phyloP scores from a whole-genome alignment of 1,140 invertebrate species.

The Rhagoletis zephyria region DNA sequence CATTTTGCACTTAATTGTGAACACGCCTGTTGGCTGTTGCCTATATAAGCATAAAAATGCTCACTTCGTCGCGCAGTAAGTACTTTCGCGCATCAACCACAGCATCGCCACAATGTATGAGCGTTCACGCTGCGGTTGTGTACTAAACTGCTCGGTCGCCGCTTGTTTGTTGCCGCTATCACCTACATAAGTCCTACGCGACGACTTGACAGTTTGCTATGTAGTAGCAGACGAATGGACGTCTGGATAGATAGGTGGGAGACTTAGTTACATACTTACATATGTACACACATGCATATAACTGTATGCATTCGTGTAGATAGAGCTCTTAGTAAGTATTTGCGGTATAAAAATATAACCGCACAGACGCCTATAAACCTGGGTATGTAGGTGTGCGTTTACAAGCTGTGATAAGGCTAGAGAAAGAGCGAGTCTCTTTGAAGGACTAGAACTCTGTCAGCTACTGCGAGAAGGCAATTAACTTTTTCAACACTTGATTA shows the following conservation, averaged over 20 bases:
- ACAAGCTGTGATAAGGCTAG: too few relatives aligned
- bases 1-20: conserved; percentile 26
- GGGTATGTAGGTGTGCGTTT: background rate
- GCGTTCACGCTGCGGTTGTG: conserved; percentile 14
- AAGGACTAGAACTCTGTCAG: too few relatives aligned
- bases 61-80: background rate
- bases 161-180: background rate
- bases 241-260: background rate
- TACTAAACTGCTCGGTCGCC: background rate
- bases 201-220: conserved; percentile 11
- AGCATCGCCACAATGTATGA: background rate
- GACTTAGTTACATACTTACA: too few relatives aligned
- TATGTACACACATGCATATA: background rate
- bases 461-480: too few relatives aligned
- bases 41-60: background rate
- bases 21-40: background rate
- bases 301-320: background rate
- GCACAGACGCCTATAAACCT: background rate
- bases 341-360: background rate
- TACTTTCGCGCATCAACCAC: background rate
- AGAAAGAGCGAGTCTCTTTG: too few relatives aligned
- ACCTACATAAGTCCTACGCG: conserved; percentile 38
- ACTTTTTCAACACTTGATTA: too few relatives aligned
- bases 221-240: background rate
- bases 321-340: conserved; percentile 13